Conservation (phyloP, 2,888 invertebrate species). For the Phrixothrix hirtus region DNA sequence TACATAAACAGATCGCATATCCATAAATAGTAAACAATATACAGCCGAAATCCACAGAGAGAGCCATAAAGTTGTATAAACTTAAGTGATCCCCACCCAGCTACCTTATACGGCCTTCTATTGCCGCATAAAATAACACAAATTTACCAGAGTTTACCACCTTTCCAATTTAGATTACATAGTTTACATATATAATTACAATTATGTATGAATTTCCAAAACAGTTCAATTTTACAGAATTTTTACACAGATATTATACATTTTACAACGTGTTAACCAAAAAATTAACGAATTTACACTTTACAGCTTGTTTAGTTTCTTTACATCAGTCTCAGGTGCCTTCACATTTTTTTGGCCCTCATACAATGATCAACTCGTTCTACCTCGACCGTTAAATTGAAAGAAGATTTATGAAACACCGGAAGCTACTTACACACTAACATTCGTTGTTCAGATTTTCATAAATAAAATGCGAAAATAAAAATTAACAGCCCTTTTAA, state of each 20-base stretch:
- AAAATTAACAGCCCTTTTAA: too few relatives aligned
- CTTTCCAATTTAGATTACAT: conserved; percentile 43
- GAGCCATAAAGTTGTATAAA: conserved; percentile 44
- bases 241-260: conserved; percentile 57
- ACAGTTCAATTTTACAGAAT: conserved; percentile 55
- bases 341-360: conserved; percentile 26
- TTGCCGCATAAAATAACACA: conserved; percentile 24
- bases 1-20: conserved; percentile 49
- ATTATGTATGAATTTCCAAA: conserved; percentile 45
- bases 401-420: conserved; percentile 1
- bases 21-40: conserved; percentile 51
- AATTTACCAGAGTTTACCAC: conserved; percentile 29
- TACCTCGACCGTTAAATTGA: neutral
- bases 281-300: conserved; percentile 56
- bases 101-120: conserved; percentile 50
- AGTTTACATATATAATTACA: conserved; percentile 42
- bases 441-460: neutral
- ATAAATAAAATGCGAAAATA: too few relatives aligned
- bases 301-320: conserved; percentile 56
- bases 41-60: conserved; percentile 54
- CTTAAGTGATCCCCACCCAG: conserved; percentile 59
- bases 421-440: neutral
- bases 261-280: conserved; percentile 54
- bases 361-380: conserved; percentile 7
- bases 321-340: conserved; percentile 57